Conservation (phyloP, 2,113 vertebrate species). For the Corythornis vintsioides region DNA sequence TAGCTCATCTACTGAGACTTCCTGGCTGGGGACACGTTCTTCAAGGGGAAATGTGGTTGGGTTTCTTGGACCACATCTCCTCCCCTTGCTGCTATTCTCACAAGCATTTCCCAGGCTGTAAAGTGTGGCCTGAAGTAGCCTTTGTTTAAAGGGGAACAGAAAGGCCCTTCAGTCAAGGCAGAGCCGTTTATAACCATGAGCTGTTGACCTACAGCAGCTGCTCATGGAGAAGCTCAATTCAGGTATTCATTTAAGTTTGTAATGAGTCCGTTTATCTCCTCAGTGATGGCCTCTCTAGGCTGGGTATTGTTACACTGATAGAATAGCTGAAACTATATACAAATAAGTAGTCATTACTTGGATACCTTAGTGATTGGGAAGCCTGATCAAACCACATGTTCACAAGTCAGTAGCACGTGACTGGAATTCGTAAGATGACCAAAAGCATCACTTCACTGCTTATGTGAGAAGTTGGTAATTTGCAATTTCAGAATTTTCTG, state of each 20-base stretch:
- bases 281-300: background rate
- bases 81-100: conserved; percentile 15
- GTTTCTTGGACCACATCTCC: conserved; percentile 45
- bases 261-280: background rate
- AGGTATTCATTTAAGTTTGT: conserved; percentile 12
- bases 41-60: conserved; percentile 40
- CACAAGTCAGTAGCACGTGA: background rate
- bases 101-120: background rate
- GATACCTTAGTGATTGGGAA: background rate
- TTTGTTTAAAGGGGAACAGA: background rate
- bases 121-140: background rate
- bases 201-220: background rate
- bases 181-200: background rate
- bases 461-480: background rate
- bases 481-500: conserved; percentile 27
- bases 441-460: background rate
- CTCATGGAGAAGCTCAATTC: conserved; percentile 37
- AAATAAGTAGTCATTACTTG: background rate
- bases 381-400: background rate
- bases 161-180: background rate
- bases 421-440: background rate
- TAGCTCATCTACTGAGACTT: background rate
- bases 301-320: background rate
- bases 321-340: background rate
- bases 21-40: background rate